A percentile compares a stretch with the other conserved stretches of the same genome.
phyloP scores from a whole-genome alignment of 2,797 vertebrate species.

The Enteromius fasciolatus region DNA sequence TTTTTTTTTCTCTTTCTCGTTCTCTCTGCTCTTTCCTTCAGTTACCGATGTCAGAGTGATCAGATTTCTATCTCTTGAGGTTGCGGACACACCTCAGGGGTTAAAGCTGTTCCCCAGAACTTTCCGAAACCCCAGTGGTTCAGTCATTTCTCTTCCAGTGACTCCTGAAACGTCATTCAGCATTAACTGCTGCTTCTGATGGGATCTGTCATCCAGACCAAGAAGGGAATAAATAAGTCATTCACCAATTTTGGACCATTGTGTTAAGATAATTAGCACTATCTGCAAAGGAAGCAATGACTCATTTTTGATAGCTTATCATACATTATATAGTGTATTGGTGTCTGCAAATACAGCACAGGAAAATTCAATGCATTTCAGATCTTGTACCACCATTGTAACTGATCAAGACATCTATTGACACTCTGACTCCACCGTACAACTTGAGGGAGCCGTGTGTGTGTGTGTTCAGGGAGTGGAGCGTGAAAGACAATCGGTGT shows the following conservation, averaged over 20 bases:
- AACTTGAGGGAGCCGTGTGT: conserved; percentile 26
- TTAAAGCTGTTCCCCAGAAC: conserved; percentile 32
- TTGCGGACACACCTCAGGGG: conserved; percentile 25
- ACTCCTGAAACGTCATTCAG: conserved; percentile 36
- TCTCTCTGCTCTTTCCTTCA: background rate
- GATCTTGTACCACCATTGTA: background rate
- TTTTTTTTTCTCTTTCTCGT: background rate
- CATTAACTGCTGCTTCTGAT: conserved; percentile 44
- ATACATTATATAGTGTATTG: background rate
- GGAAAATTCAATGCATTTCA: background rate
- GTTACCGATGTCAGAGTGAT: conserved; percentile 19
- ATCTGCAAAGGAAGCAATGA: background rate
- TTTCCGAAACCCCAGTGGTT: conserved; percentile 35
- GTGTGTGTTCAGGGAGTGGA: conserved; percentile 28
- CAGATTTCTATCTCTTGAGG: conserved; percentile 33
- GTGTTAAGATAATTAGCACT: background rate
- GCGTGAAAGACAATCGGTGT: conserved; percentile 53
- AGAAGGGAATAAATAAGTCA: background rate
- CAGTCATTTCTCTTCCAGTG: conserved; percentile 37
- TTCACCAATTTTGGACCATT: background rate
- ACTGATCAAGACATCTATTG: conserved; percentile 13
- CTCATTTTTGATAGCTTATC: conserved; percentile 13
- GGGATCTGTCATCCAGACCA: conserved; percentile 22
- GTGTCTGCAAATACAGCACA: conserved; percentile 1
- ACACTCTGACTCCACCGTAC: conserved; percentile 15